Evolutionary conservation across 2,888 invertebrate species (phyloP).

Genomic region (Lamellibrachia satsuma): DNA sequence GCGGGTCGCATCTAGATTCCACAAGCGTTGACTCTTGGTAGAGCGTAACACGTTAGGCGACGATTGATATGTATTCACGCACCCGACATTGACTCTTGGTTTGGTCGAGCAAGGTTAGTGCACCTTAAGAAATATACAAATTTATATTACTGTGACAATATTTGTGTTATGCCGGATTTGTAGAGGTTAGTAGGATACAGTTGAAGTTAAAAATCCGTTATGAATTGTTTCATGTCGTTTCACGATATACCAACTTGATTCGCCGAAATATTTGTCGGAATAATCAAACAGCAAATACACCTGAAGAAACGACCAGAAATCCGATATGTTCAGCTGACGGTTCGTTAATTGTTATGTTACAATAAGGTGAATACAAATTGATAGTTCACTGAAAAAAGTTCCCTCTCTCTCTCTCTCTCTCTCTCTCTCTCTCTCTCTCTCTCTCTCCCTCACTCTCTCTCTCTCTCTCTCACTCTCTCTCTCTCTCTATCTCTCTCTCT

Average conservation of each 20-base stretch:
- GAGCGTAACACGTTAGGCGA: not conserved
- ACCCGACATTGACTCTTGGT: not conserved
- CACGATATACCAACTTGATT: not conserved
- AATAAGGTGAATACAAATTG: not conserved
- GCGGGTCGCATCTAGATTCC: not conserved
- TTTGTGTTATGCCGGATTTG: conserved; percentile 3
- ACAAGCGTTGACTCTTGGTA: not conserved
- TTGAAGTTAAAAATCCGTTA: not conserved
- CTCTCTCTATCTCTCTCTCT: no score
- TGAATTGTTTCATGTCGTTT: not conserved
- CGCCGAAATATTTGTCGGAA: not conserved
- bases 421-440: no score
- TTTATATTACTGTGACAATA: not conserved
- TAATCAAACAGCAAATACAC: not conserved
- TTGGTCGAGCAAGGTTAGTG: not conserved
- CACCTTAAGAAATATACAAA: not conserved
- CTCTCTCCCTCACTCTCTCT: no score
- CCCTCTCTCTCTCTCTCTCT: no score
- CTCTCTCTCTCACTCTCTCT: no score
- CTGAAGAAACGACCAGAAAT: not conserved
- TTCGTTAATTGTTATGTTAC: not conserved
- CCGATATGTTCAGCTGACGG: not conserved
- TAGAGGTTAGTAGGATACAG: not conserved
- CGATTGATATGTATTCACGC: not conserved
- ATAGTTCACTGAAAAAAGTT: no score